These are phyloP conservation scores for Diplodus sargus DNA, from an alignment of 2,797 vertebrate genomes.

Conservation along the genomic window DNA sequence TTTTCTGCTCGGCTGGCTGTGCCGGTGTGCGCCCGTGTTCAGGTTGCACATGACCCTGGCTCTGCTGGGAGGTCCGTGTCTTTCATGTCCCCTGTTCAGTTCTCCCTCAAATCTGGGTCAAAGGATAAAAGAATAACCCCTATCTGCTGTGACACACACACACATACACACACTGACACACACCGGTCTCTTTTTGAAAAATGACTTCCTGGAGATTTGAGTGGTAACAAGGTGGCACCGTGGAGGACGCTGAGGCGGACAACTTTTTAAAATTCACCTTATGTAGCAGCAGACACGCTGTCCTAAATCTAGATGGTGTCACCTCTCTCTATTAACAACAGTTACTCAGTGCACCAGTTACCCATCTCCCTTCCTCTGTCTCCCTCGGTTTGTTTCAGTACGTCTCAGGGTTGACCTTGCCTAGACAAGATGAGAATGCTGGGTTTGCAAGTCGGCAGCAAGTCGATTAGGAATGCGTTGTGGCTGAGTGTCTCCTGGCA, in stretches of 20 bases:
- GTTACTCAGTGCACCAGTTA: slow-evolving; percentile 62
- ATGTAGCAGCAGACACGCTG: slow-evolving; percentile 52
- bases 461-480: slow-evolving; percentile 70
- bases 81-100: slow-evolving; percentile 82
- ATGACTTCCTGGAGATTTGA: slow-evolving; percentile 71
- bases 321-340: slow-evolving; percentile 48
- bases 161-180: slow-evolving; percentile 43
- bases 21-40: slow-evolving; percentile 76
- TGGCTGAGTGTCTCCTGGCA: slow-evolving; percentile 64
- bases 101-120: slow-evolving; percentile 83
- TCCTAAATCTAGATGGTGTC: slow-evolving; percentile 60
- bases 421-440: slow-evolving; percentile 61
- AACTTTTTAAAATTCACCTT: slow-evolving; percentile 68
- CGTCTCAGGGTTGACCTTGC: slow-evolving; percentile 68
- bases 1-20: slow-evolving; percentile 78
- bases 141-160: slow-evolving; percentile 57
- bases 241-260: slow-evolving; percentile 62
- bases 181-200: slow-evolving; percentile 64
- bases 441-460: slow-evolving; percentile 73
- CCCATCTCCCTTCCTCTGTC: slow-evolving; percentile 52
- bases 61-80: slow-evolving; percentile 79
- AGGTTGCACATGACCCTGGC: slow-evolving; percentile 76
- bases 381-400: slow-evolving; percentile 63
- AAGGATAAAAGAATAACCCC: slow-evolving; percentile 80
- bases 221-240: slow-evolving; percentile 66